These are phyloP conservation scores for Aramus guarauna DNA, from an alignment of 2,113 vertebrate species.

Conservation along the genomic window DNA sequence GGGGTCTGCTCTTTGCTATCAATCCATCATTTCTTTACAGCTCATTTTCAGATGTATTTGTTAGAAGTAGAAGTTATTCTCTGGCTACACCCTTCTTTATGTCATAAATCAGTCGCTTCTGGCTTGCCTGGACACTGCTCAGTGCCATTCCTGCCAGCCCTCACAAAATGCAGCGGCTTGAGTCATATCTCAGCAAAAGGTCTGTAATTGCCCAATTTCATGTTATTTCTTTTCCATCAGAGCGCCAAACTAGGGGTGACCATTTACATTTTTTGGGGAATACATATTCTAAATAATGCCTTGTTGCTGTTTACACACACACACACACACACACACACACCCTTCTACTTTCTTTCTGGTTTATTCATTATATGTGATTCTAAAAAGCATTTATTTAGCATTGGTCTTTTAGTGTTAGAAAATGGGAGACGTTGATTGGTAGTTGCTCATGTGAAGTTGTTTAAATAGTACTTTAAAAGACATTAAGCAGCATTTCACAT, in stretches of 20 bases:
- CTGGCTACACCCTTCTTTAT: neutral
- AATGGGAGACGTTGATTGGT: slow-evolving; percentile 16
- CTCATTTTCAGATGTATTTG: slow-evolving; percentile 39
- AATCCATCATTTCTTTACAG: slow-evolving; percentile 32
- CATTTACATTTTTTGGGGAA: neutral
- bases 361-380: neutral
- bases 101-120: slow-evolving; percentile 2
- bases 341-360: neutral
- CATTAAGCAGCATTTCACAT: slow-evolving; percentile 56
- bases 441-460: slow-evolving; percentile 47
- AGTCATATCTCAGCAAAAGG: slow-evolving; percentile 14
- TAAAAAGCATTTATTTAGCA: slow-evolving; percentile 28
- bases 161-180: slow-evolving; percentile 44
- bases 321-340: no score
- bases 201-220: slow-evolving; percentile 29
- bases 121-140: neutral
- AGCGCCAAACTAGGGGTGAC: neutral
- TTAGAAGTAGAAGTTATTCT: neutral
- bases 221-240: slow-evolving; percentile 9
- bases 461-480: slow-evolving; percentile 63
- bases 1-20: neutral
- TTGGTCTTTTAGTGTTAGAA: neutral
- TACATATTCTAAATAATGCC: neutral
- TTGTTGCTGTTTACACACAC: neutral
- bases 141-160: slow-evolving; percentile 9